A percentile compares a stretch with the other conserved stretches of the same genome.
phyloP scores from a whole-genome alignment of 2,113 vertebrate genomes.

The Tautogolabrus adspersus region DNA sequence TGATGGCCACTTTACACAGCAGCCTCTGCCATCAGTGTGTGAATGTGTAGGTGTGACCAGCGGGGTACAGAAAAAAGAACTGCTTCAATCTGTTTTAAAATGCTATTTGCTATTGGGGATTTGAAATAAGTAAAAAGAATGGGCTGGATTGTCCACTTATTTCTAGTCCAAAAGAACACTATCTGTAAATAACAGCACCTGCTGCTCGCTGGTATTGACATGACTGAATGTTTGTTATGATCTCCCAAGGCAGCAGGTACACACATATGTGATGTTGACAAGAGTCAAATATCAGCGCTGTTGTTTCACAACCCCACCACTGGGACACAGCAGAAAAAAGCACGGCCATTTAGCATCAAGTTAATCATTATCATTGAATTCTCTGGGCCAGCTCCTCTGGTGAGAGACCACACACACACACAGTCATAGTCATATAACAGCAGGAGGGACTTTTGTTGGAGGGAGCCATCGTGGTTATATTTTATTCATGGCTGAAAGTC shows the following conservation, averaged over 20 bases:
- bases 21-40: too few relatives aligned
- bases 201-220: constrained; percentile 49
- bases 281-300: constrained; percentile 60
- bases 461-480: constrained; percentile 1
- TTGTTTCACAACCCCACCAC: constrained; percentile 36
- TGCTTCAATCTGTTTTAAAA: too few relatives aligned
- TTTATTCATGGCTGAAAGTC: constrained; percentile 55
- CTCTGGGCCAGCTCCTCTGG: background rate
- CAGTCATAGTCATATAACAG: background rate
- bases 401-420: constrained; percentile 15
- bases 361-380: constrained; percentile 54
- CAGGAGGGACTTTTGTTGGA: constrained; percentile 27
- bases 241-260: constrained; percentile 57
- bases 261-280: constrained; percentile 50
- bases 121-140: too few relatives aligned
- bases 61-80: too few relatives aligned
- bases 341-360: constrained; percentile 9
- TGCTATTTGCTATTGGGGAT: too few relatives aligned
- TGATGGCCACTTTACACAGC: too few relatives aligned
- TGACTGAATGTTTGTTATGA: constrained; percentile 61
- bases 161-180: constrained; percentile 20
- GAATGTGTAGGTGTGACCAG: too few relatives aligned
- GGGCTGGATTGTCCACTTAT: background rate
- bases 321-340: background rate
- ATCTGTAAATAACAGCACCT: constrained; percentile 37